Evolutionary conservation across 2,888 invertebrate species (phyloP).

Genomic region (Nowickia ferox): DNA sequence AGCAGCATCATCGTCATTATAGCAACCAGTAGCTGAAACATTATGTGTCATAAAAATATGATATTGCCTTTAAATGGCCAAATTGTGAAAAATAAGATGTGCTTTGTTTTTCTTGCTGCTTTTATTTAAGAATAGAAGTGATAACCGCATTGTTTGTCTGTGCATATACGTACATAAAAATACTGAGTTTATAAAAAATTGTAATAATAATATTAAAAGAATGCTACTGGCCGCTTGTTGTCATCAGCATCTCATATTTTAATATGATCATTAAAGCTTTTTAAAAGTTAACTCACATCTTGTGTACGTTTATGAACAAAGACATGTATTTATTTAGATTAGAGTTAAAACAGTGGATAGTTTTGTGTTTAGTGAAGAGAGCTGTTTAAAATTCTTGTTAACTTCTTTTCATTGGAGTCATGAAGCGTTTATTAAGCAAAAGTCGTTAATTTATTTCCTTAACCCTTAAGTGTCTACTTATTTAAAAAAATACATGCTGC

Average conservation of each 20-base stretch:
- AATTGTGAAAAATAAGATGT: slow-evolving; percentile 18
- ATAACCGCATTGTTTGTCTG: slow-evolving; percentile 35
- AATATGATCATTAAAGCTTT: slow-evolving; percentile 6
- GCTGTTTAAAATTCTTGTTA: no score
- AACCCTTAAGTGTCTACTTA: no score
- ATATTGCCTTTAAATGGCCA: slow-evolving; percentile 45
- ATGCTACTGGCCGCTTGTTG: background rate
- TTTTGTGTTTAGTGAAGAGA: no score
- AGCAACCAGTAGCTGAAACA: slow-evolving; percentile 27
- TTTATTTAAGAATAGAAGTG: slow-evolving; percentile 34
- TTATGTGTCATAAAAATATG: slow-evolving; percentile 43
- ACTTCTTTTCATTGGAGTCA: no score
- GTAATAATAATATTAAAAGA: no score
- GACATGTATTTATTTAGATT: no score
- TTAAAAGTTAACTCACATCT: slow-evolving; percentile 11
- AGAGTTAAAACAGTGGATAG: no score
- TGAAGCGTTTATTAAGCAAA: no score
- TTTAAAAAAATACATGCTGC: no score
- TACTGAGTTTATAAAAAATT: no score
- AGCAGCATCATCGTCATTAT: slow-evolving; percentile 7
- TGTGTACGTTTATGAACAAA: background rate
- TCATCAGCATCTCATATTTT: slow-evolving; percentile 3
- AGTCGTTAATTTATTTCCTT: no score
- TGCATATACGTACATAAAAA: background rate
- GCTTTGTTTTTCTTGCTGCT: slow-evolving; percentile 4